phyloP scores from a whole-genome alignment of 2,888 invertebrate genomes.

The Caradrina kadenii region DNA sequence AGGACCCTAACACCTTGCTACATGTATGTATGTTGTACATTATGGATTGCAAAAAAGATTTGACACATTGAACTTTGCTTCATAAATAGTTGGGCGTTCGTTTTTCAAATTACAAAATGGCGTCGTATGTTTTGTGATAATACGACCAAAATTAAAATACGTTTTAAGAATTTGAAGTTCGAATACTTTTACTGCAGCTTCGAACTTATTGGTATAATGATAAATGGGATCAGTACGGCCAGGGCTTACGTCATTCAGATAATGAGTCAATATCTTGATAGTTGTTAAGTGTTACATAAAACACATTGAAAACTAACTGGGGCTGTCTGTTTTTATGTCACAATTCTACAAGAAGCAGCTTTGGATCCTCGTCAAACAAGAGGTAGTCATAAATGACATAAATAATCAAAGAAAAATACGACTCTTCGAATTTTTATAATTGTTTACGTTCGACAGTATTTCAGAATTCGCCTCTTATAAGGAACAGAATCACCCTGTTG shows the following conservation, averaged over 20 bases:
- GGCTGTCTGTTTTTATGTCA: conserved; percentile 10
- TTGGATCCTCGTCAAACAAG: too few relatives aligned
- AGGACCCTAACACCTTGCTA: too few relatives aligned
- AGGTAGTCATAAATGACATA: too few relatives aligned
- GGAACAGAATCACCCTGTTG: too few relatives aligned
- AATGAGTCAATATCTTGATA: conserved; percentile 1
- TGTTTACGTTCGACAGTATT: too few relatives aligned
- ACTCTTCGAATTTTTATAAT: too few relatives aligned
- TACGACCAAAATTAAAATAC: conserved; percentile 31
- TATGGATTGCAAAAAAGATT: too few relatives aligned
- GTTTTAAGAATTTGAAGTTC: conserved; percentile 43
- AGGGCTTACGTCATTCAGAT: background rate
- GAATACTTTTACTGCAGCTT: conserved; percentile 61
- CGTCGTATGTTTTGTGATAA: conserved; percentile 7
- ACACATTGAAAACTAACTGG: background rate
- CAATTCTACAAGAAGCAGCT: background rate
- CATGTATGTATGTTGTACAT: too few relatives aligned
- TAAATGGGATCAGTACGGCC: conserved; percentile 45
- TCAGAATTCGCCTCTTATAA: too few relatives aligned
- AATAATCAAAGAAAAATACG: too few relatives aligned
- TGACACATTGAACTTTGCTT: too few relatives aligned
- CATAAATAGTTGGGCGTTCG: background rate
- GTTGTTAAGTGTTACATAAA: conserved; percentile 2
- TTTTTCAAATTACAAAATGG: background rate
- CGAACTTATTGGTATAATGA: conserved; percentile 25